Base-by-base conservation (phyloP, 2,888 invertebrate species). In the Thecophora atra region DNA sequence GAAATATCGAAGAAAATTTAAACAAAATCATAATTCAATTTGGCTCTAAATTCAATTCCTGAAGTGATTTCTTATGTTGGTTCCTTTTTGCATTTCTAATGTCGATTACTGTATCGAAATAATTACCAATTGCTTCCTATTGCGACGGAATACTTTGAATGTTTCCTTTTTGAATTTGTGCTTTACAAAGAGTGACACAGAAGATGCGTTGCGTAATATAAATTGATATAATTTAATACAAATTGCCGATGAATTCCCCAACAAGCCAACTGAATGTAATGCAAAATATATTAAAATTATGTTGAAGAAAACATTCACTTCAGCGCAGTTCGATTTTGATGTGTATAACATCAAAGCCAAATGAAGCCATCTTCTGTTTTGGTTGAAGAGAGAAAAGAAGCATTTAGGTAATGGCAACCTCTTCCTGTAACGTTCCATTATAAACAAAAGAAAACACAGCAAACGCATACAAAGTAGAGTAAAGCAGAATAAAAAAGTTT, bases 41-140 rank as follows among this genome's bases (percentile, higher is more conserved):
- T 21, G 19, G 37, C 44, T 37, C 11, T 11, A 0, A 37, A 11
- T 11, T 8, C 7, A 11, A 6, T 8, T 8, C 37, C 6, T 37
- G 37, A 37, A 37, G 3, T 37, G 11, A 8, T 37, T 30, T n/a
- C n/a, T n/a, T 68, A 21, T 68, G 68, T 51, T 56, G 37, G 21
- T 42, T 17, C 17, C 21, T 37, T 37, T 51, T 52, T 30, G n/a
- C 8, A 19, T 37, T 54, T 67, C 17, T 37, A 54, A 67, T 56
- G 30, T 67, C 37, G 37, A 42, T 56, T 67, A 67, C n/a, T 67
- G 37, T 60, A 67, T 67, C 54, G 54, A 54, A 42, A 56, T 67
- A 26, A 28, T 51, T 17, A 64, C 6, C 21, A 47, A 47, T 64
- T 42, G 21, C 26, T 64, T 64, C 64, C 64, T 64, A 64, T 64